Evolutionary conservation across 2,888 invertebrate genomes (phyloP), one percentile per base, ranked within the genome.

Genomic region (Callinectes sapidus): DNA sequence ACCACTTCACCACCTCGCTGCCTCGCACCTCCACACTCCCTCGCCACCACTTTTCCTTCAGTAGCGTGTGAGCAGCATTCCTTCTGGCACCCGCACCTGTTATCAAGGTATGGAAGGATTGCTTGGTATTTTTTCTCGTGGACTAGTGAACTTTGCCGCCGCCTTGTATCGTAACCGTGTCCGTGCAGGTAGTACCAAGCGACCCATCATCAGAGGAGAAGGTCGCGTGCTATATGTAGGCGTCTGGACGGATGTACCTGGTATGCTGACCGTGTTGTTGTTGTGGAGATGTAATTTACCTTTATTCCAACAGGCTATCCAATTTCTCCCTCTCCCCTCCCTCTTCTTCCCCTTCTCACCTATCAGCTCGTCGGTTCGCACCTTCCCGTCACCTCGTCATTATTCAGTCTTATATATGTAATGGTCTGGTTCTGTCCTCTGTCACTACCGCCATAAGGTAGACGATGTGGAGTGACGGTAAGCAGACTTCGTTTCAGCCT

Each of bases 251-350:
- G 71, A 71, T n/a, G 3, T n/a, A 28, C 61, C 61, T 28, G 71
- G 71, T 71, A 71, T 71, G 71, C 71, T 28, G 28, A 71, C 28
- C 10, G n/a, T 8, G 71, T 71, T 71, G 71, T 71, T 71, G 28
- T 71, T 71, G 71, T 71, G n/a, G 71, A 71, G 71, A 71, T 71
- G 71, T 71, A 71, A 71, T 71, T 71, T 71, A 28, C 71, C 13
- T 71, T 71, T 71, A 71, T 71, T 71, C 71, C 71, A 71, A 10
- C 28, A 71, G 71, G 28, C 71, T 28, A 28, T 28, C 71, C 71
- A 23, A 71, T 13, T 23, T 13, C n/a, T 71, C 61, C 61, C 23
- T 23, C 61, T 61, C 61, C 61, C 61, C 61, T 61, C 61, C 61
- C 61, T 10, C 28, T 28, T 71, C 71, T 71, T n/a, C 23, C 71